These are phyloP conservation scores for Elegia similella DNA, from an alignment of 2,888 invertebrate genomes.

Conservation along the genomic window DNA sequence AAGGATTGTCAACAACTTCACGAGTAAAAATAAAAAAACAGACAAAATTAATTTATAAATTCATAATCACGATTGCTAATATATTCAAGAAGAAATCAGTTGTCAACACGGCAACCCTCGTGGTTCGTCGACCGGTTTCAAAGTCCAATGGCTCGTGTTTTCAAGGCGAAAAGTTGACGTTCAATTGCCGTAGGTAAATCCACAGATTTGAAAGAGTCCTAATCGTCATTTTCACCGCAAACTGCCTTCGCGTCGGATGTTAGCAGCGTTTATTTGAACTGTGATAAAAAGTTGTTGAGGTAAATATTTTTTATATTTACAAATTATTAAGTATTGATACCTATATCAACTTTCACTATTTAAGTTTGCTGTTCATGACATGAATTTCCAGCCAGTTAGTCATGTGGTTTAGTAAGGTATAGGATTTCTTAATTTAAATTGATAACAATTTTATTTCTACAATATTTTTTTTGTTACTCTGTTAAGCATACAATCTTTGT, in stretches of 20 bases:
- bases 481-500: too few species aligned
- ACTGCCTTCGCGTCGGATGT: not conserved
- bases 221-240: not conserved
- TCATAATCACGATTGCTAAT: not conserved
- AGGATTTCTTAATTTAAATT: too few species aligned
- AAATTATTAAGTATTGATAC: too few species aligned
- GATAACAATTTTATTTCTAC: too few species aligned
- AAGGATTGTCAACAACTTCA: not conserved
- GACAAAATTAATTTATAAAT: not conserved
- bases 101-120: not conserved
- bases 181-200: not conserved
- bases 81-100: not conserved
- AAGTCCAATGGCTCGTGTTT: constrained; percentile 24
- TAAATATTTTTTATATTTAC: not conserved
- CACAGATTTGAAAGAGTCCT: too few species aligned
- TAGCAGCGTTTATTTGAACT: not conserved
- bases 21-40: not conserved
- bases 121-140: constrained; percentile 14
- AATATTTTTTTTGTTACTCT: too few species aligned
- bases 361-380: too few species aligned
- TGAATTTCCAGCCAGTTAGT: too few species aligned
- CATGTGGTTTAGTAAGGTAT: too few species aligned
- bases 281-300: not conserved
- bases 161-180: constrained; percentile 12
- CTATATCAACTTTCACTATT: too few species aligned